Base-by-base conservation (phyloP, 2,888 invertebrate species). In the Ethmia dodecea region DNA sequence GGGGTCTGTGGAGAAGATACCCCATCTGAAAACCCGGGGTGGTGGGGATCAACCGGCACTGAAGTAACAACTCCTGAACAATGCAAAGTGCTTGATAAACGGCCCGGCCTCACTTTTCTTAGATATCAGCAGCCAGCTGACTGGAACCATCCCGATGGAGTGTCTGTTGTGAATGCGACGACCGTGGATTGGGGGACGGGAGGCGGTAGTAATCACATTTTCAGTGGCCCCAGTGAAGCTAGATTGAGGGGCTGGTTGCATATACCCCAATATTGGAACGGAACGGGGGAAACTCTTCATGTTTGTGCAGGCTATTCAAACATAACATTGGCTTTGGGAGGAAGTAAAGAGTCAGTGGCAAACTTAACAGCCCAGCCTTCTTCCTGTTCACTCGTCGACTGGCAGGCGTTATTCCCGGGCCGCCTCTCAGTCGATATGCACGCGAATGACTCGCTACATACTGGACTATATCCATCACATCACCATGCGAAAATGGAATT, bases 51-150 rank as follows among this genome's bases (percentile, higher is more conserved):
- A 1, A 92, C 93, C 40, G 96, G 95, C 12, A 91, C 91, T 0
- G 93, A 93, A 71, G 90, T 94, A 14, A 88, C 89, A 0, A 80
- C 86, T 24, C 91, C 95, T 0, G 90, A 92, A 16, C 90, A 94
- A 60, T 97, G 97, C 61, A 91, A 94, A 38, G 83, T 89, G 32
- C 77, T 91, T 48, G 95, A 95, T 68, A 91, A 91, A 45, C 88
- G 96, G 13, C 96, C 97, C 0, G 98, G 97, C 0, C 86, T 97
- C 2, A 97, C 96, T 0, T 95, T 95, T 52, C 88, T 96, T 13
- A 92, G 94, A 52, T 97, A 97, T 70, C 91, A 94, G 52, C 92
- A 94, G 64, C 97, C 97, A 0, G 92, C 94, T 0, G 95, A 98
- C 71, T 91, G 91, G 68, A 91, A 92, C 16, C 94, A 96, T 60